phyloP scores from a whole-genome alignment of 2,888 invertebrate species.

The Bembecia ichneumoniformis region DNA sequence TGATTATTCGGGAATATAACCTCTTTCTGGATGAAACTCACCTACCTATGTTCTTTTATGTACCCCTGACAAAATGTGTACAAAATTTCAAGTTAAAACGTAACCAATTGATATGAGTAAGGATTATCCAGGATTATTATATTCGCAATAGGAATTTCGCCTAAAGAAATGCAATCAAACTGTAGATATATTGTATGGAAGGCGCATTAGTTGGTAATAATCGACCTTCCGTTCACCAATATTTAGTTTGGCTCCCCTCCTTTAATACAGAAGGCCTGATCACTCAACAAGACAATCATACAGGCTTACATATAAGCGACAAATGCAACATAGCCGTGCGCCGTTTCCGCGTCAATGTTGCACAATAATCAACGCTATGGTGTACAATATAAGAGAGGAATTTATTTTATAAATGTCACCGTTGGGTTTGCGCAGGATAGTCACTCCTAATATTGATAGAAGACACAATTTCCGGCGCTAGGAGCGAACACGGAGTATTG shows the following conservation, averaged over 20 bases:
- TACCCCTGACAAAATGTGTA: no score
- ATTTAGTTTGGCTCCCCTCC: constrained; percentile 24
- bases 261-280: background rate
- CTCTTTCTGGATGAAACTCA: no score
- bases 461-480: constrained; percentile 51
- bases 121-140: background rate
- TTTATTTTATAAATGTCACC: background rate
- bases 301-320: constrained; percentile 27
- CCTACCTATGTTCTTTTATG: no score
- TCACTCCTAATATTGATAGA: constrained; percentile 43
- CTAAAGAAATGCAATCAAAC: background rate
- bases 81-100: no score
- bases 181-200: background rate
- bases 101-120: no score
- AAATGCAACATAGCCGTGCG: constrained; percentile 7
- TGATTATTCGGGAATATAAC: no score
- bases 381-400: background rate
- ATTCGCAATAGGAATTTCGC: background rate
- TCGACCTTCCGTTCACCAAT: constrained; percentile 18
- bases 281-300: constrained; percentile 34
- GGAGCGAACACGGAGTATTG: constrained; percentile 29
- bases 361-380: constrained; percentile 1
- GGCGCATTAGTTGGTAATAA: background rate
- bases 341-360: background rate
- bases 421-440: constrained; percentile 15